Evolutionary conservation across 2,888 invertebrate genomes (phyloP).

Genomic region (Mycalesis mineus): DNA sequence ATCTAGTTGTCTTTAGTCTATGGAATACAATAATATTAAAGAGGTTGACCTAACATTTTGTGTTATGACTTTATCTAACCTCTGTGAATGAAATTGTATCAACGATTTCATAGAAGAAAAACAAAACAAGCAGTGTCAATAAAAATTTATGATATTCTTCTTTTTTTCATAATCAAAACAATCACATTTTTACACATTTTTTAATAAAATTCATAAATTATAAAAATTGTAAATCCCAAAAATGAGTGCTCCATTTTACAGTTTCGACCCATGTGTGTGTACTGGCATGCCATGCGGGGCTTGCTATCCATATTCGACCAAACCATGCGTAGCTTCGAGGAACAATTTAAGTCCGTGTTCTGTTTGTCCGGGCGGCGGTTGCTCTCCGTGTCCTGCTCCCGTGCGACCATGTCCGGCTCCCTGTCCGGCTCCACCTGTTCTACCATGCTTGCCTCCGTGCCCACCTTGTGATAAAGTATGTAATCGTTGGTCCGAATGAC

Average conservation of each 20-base stretch:
- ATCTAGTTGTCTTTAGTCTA: too few species aligned
- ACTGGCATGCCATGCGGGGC: slow-evolving; percentile 63
- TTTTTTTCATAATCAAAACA: background rate
- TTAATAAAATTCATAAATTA: slow-evolving; percentile 16
- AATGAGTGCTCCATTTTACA: slow-evolving; percentile 72
- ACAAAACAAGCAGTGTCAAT: background rate
- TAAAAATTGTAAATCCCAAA: slow-evolving; percentile 25
- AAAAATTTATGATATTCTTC: background rate
- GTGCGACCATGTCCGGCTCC: slow-evolving; percentile 63
- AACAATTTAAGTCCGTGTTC: slow-evolving; percentile 61
- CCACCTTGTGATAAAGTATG: slow-evolving; percentile 66
- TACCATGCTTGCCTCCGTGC: slow-evolving; percentile 60
- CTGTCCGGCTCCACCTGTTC: slow-evolving; percentile 49
- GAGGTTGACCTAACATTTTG: background rate
- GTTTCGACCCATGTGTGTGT: slow-evolving; percentile 66
- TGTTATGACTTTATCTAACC: too few species aligned
- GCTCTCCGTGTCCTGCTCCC: slow-evolving; percentile 67
- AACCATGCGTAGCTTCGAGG: slow-evolving; percentile 55
- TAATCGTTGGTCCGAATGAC: too few species aligned
- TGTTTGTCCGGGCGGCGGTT: slow-evolving; percentile 66
- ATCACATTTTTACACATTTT: background rate
- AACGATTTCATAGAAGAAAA: background rate
- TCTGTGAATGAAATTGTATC: too few species aligned
- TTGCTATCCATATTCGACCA: slow-evolving; percentile 63
- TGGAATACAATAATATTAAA: too few species aligned